phyloP scores from a whole-genome alignment of 2,888 invertebrate species.

The Epirrita christyi region DNA sequence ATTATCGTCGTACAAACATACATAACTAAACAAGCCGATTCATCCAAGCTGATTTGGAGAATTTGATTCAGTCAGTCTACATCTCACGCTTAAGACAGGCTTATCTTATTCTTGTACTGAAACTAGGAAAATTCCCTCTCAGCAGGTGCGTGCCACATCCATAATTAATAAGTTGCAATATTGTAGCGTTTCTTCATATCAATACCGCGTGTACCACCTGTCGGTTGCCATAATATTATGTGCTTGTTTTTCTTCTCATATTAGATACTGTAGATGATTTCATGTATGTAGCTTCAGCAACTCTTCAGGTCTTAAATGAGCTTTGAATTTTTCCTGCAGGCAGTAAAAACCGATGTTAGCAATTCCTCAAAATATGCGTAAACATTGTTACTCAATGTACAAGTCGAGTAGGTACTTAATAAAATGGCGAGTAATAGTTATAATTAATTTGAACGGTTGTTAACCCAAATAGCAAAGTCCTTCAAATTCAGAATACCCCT shows the following conservation, averaged over 20 bases:
- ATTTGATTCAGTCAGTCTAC: background rate
- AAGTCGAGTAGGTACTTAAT: background rate
- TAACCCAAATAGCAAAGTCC: slow-evolving; percentile 30
- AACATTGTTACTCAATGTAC: slow-evolving; percentile 5
- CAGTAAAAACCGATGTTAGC: too few species aligned
- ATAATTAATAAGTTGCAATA: slow-evolving; percentile 28
- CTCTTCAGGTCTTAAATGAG: too few species aligned
- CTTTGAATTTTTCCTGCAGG: too few species aligned
- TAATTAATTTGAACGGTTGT: slow-evolving; percentile 25
- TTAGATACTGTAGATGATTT: too few species aligned
- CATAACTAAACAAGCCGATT: too few species aligned
- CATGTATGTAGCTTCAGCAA: too few species aligned
- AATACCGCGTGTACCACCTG: slow-evolving; percentile 11
- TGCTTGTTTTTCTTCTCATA: background rate
- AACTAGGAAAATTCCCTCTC: slow-evolving; percentile 8
- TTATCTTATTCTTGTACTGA: background rate
- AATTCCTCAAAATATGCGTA: slow-evolving; percentile 2
- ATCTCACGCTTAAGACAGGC: background rate
- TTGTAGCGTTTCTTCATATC: slow-evolving; percentile 12
- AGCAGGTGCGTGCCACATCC: slow-evolving; percentile 24
- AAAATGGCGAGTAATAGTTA: slow-evolving; percentile 17
- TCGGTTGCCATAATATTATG: slow-evolving; percentile 4
- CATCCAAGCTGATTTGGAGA: too few species aligned
- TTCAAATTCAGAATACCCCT: slow-evolving; percentile 29
- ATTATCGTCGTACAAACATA: too few species aligned